Conservation (phyloP, 2,113 vertebrate species). For the Mormyrus lacerda region DNA sequence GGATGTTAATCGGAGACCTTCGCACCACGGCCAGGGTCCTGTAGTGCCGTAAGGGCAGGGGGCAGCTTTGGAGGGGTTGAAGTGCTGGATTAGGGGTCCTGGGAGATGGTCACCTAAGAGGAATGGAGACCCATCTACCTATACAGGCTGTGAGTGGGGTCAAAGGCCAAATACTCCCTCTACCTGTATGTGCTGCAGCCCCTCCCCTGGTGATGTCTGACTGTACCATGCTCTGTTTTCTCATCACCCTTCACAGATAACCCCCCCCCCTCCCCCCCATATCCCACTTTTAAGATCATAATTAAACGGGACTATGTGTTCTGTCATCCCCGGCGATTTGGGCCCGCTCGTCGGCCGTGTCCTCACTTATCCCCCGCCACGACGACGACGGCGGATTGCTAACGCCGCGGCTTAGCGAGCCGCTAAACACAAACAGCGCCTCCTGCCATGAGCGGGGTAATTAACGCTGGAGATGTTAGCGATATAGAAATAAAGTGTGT, state of each 20-base stretch:
- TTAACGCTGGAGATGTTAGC: slow-evolving; percentile 43
- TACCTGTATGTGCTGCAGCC: not conserved
- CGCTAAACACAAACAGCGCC: slow-evolving; percentile 40
- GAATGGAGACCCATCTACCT: not conserved
- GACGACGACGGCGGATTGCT: slow-evolving; percentile 14
- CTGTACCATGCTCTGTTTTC: not conserved
- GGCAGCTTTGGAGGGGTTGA: not conserved
- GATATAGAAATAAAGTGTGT: slow-evolving; percentile 46
- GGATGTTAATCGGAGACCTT: not conserved
- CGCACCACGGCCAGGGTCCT: not conserved
- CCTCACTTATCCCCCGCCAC: slow-evolving; percentile 22
- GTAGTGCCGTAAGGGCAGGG: not conserved
- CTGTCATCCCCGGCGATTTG: slow-evolving; percentile 20
- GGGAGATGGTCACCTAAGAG: not conserved
- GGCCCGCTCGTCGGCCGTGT: slow-evolving; percentile 19
- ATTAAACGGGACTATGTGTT: slow-evolving; percentile 31
- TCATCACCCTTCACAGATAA: not conserved
- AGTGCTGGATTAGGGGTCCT: not conserved
- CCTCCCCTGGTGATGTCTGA: not conserved
- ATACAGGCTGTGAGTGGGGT: not conserved
- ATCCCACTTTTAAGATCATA: slow-evolving; percentile 17
- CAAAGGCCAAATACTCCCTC: not conserved
- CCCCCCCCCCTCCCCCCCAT: slow-evolving; percentile 10
- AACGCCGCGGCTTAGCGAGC: slow-evolving; percentile 36
- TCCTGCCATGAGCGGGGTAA: slow-evolving; percentile 36